Evolutionary conservation across 92 coral and sea anemone genomes (phyloP), one percentile per base, ranked within the genome.

Genomic region (Parazoanthus darwini): DNA sequence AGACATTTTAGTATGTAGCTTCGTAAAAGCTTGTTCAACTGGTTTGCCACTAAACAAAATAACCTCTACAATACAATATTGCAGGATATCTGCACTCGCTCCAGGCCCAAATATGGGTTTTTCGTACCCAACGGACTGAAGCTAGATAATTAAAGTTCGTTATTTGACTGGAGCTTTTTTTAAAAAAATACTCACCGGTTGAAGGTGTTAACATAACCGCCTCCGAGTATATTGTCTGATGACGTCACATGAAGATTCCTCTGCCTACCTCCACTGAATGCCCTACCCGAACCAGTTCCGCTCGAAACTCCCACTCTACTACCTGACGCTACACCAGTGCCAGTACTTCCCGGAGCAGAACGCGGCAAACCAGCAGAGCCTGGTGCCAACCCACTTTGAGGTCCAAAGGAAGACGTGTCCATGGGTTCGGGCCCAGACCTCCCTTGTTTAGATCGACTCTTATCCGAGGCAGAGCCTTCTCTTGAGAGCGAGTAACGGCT

Each of bases 241-340:
- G 99, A 97, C 43, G 97, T 94, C 80, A 96, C 88, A 82, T 97
- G 98, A 74, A 97, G 95, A 22, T 92, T 93, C 58, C 96, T 73
- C 48, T 84, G 87, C 39, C 93, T 89, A 68, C 98, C 99, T 79
- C 94, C 98, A 87, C 96, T 93, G 25, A 81, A 82, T 86, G 85
- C 75, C 73, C 94, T 89, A 35, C 82, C 58, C 33, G 92, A 81
- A 33, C 58, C 87, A 54, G 76, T 86, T 29, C 74, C 56, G 26
- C 36, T 63, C 26, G 33, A 81, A 65, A 65, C 74, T 67, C 76
- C 86, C 5, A 42, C 54, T 25, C 59, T n/a, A n/a, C 54, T 0
- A 11, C 50, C 74, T 37, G 35, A 10, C 6, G 85, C 73, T 15
- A 44, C 38, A 56, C 13, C 51, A 42, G 65, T 44, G 73, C 87